A percentile compares a stretch with the other conserved stretches of the same genome.
These are phyloP conservation scores for Xylota sylvarum DNA, from an alignment of 2,888 invertebrate genomes.

Conservation along the genomic window DNA sequence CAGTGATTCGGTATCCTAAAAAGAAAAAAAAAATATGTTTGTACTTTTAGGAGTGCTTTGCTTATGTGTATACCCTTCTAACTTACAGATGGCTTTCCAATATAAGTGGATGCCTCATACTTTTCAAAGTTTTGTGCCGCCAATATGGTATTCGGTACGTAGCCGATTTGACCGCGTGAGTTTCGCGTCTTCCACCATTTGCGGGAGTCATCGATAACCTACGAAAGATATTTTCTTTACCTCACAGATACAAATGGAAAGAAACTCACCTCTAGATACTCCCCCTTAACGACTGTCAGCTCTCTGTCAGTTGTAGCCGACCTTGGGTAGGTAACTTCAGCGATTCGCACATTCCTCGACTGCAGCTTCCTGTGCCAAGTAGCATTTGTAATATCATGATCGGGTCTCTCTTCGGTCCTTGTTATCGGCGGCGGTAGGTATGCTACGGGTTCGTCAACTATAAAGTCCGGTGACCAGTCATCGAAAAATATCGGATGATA, in stretches of 20 bases:
- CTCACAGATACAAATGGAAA: neutral
- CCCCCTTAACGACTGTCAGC: conserved; percentile 96
- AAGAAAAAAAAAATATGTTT: conserved; percentile 65
- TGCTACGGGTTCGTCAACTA: conserved; percentile 91
- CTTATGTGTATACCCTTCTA: no score
- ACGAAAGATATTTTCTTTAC: conserved; percentile 64
- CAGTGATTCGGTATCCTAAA: conserved; percentile 81
- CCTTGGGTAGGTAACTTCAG: conserved; percentile 96
- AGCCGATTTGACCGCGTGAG: conserved; percentile 93
- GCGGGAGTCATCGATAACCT: conserved; percentile 97
- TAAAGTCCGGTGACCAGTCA: conserved; percentile 97
- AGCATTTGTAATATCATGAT: conserved; percentile 80
- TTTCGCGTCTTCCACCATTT: conserved; percentile 99
- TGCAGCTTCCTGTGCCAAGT: conserved; percentile 90
- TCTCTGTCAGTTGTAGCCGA: conserved; percentile 99
- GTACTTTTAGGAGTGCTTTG: neutral
- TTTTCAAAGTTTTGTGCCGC: conserved; percentile 86
- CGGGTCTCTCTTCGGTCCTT: conserved; percentile 78
- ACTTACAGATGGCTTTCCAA: conserved; percentile 43
- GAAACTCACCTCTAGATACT: conserved; percentile 93
- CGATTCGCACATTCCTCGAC: conserved; percentile 90
- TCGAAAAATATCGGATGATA: conserved; percentile 99
- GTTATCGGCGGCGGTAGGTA: conserved; percentile 81
- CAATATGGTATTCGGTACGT: conserved; percentile 98
- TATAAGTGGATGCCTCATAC: conserved; percentile 22